These are phyloP conservation scores for Bujurquina vittata DNA, from an alignment of 2,113 vertebrate species.

Conservation along the genomic window DNA sequence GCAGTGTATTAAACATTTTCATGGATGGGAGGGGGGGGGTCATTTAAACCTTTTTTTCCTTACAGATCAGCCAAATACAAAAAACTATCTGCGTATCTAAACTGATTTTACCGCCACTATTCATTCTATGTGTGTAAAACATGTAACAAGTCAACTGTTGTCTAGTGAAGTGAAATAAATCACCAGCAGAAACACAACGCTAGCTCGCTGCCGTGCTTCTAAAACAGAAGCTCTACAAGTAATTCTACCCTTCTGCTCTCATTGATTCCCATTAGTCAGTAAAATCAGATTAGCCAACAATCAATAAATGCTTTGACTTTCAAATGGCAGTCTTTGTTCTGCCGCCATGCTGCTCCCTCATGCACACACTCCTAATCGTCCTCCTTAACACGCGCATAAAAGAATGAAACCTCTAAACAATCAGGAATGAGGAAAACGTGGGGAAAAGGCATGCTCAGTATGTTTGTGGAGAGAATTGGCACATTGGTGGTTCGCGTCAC, in stretches of 20 bases:
- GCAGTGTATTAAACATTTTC: not conserved
- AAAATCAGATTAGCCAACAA: slow-evolving; percentile 52
- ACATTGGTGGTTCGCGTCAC: slow-evolving; percentile 36
- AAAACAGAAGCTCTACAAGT: slow-evolving; percentile 26
- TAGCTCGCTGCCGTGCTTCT: not conserved
- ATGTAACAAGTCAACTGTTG: not conserved
- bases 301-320: slow-evolving; percentile 61
- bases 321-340: slow-evolving; percentile 56
- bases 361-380: not conserved
- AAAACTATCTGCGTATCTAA: not conserved
- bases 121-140: slow-evolving; percentile 8
- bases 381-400: slow-evolving; percentile 15
- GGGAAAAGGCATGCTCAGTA: not conserved
- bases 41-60: not conserved
- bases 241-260: slow-evolving; percentile 14
- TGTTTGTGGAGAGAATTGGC: slow-evolving; percentile 31
- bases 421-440: not conserved
- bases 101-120: not conserved
- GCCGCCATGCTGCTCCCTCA: slow-evolving; percentile 25
- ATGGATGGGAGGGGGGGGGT: not conserved
- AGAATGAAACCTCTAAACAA: not conserved
- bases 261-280: slow-evolving; percentile 51
- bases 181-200: slow-evolving; percentile 3
- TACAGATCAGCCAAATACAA: not conserved
- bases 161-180: not conserved